Evolutionary conservation across 2,888 invertebrate genomes (phyloP).

Genomic region (Ornithoptera priamus): DNA sequence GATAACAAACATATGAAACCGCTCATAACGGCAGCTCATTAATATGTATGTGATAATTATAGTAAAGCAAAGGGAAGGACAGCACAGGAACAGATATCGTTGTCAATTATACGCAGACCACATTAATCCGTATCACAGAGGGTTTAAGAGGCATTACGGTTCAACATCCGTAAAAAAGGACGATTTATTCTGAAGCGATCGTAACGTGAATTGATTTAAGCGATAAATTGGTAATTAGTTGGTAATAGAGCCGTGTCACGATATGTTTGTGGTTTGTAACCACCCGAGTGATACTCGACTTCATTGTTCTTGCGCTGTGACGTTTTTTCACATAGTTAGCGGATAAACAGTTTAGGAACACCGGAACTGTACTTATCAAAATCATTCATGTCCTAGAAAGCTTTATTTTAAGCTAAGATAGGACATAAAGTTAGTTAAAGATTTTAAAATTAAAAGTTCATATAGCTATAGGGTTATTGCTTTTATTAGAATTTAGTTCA

Average conservation of each 20-base stretch:
- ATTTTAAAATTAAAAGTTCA: too few relatives aligned
- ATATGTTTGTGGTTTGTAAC: background rate
- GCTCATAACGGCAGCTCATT: slow-evolving; percentile 33
- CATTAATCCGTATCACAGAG: too few relatives aligned
- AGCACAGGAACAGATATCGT: background rate
- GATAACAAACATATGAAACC: slow-evolving; percentile 23
- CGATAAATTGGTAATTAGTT: slow-evolving; percentile 37
- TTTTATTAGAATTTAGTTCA: too few relatives aligned
- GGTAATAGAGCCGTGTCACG: slow-evolving; percentile 23
- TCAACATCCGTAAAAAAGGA: too few relatives aligned
- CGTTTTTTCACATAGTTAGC: background rate
- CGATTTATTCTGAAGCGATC: slow-evolving; percentile 33
- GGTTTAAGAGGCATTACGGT: too few relatives aligned
- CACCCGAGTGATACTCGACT: background rate
- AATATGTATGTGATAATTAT: slow-evolving; percentile 37
- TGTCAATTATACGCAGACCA: background rate
- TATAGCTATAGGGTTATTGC: too few relatives aligned
- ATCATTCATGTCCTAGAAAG: too few relatives aligned
- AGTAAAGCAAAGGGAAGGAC: slow-evolving; percentile 27
- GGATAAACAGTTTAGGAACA: background rate
- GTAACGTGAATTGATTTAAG: slow-evolving; percentile 45
- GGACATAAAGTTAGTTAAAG: too few relatives aligned
- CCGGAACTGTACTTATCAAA: too few relatives aligned
- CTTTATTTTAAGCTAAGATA: too few relatives aligned
- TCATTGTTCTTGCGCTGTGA: background rate